phyloP scores from a whole-genome alignment of 2,113 vertebrate species.

The Leptodactylus fuscus region DNA sequence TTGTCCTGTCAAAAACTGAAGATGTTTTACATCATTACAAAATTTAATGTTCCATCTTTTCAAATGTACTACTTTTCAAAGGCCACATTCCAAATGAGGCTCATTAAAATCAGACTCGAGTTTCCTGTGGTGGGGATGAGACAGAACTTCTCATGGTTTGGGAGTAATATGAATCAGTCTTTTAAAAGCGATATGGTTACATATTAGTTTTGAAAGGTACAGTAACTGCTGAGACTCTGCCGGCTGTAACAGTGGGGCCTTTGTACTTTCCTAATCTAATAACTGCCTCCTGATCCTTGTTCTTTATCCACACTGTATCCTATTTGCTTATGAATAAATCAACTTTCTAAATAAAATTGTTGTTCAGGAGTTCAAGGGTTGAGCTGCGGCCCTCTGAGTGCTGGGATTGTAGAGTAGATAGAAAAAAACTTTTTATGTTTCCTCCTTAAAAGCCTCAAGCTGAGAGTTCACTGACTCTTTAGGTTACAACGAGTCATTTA shows the following conservation, averaged over 20 bases:
- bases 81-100: slow-evolving; percentile 93
- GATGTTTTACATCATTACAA: slow-evolving; percentile 98
- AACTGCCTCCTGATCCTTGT: slow-evolving; percentile 84
- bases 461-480: slow-evolving; percentile 15
- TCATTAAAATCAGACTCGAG: slow-evolving; percentile 94
- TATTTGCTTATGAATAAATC: slow-evolving; percentile 83
- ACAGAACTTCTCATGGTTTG: slow-evolving; percentile 90
- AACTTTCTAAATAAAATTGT: slow-evolving; percentile 80
- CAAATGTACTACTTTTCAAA: slow-evolving; percentile 93
- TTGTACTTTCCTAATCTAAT: slow-evolving; percentile 88
- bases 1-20: slow-evolving; percentile 95
- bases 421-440: slow-evolving; percentile 33
- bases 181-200: slow-evolving; percentile 99
- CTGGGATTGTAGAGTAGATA: slow-evolving; percentile 14
- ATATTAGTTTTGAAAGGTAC: slow-evolving; percentile 98
- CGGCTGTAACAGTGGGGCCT: slow-evolving; percentile 87
- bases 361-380: slow-evolving; percentile 78
- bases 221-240: slow-evolving; percentile 85
- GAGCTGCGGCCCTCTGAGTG: slow-evolving; percentile 17
- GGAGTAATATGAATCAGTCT: slow-evolving; percentile 98
- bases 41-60: slow-evolving; percentile 93
- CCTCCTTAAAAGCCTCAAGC: slow-evolving; percentile 18
- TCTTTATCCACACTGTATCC: slow-evolving; percentile 79
- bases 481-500: slow-evolving; percentile 13
- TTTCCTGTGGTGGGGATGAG: slow-evolving; percentile 94